Evolutionary conservation across 23 tunicate species (phyloP).

Genomic region (Trididemnum clinides): DNA sequence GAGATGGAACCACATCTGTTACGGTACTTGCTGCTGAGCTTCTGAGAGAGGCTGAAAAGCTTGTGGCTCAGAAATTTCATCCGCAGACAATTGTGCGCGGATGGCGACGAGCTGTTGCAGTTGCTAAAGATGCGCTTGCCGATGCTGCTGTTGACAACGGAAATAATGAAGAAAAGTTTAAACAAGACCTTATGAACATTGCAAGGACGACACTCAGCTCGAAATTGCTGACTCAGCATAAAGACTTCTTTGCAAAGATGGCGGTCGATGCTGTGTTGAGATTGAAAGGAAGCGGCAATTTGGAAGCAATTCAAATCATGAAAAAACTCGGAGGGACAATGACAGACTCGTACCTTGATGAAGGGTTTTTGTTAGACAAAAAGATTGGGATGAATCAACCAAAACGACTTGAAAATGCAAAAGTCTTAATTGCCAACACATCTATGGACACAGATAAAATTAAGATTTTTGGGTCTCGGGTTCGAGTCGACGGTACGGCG

Average conservation of each 20-base stretch:
- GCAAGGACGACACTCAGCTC: slow-evolving; percentile 98
- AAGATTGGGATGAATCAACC: slow-evolving; percentile 98
- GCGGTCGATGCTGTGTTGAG: slow-evolving; percentile 95
- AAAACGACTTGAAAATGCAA: slow-evolving; percentile 94
- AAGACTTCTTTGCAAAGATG: slow-evolving; percentile 98
- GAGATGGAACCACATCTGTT: slow-evolving; percentile 99
- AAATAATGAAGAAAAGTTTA: slow-evolving; percentile 80
- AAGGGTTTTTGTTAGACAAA: slow-evolving; percentile 98
- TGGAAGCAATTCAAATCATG: slow-evolving; percentile 98
- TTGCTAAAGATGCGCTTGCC: slow-evolving; percentile 72
- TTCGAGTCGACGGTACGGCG: slow-evolving; percentile 91
- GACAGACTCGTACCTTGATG: slow-evolving; percentile 88
- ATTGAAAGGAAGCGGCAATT: slow-evolving; percentile 89
- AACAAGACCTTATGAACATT: slow-evolving; percentile 89
- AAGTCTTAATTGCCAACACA: slow-evolving; percentile 91
- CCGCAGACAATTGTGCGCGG: slow-evolving; percentile 98
- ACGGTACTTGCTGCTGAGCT: slow-evolving; percentile 98
- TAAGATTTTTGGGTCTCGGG: slow-evolving; percentile 97
- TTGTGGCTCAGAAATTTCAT: slow-evolving; percentile 90
- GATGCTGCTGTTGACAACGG: slow-evolving; percentile 92
- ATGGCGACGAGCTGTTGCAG: slow-evolving; percentile 79
- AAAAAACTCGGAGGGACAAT: slow-evolving; percentile 97
- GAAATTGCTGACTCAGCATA: slow-evolving; percentile 98
- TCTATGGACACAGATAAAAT: slow-evolving; percentile 99
- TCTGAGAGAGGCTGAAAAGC: slow-evolving; percentile 96